Evolutionary conservation across 2,888 invertebrate species (phyloP), one percentile per base, ranked within the genome.

Genomic region (Amblyteles armatorius): DNA sequence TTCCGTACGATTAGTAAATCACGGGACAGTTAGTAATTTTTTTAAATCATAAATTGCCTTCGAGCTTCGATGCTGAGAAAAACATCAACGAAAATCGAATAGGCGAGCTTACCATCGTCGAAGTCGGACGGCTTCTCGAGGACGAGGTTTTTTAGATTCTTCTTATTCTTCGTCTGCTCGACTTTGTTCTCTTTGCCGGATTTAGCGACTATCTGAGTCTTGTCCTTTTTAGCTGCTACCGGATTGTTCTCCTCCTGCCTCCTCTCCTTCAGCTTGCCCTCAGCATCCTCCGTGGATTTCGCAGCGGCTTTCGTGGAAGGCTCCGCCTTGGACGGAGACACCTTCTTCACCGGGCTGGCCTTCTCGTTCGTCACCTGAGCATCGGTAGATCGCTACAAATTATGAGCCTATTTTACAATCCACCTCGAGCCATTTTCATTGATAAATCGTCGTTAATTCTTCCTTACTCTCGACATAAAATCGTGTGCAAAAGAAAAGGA

Each of bases 51-150:
- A 11, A 72, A 55, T 40, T 11, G 11, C 40, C 52, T 16, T 52
- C n/a, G 16, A n/a, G 6, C 7, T 52, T n/a, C 26, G 22, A 68
- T n/a, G 26, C 7, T 16, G 7, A 3, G 13, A 26, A 52, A 57
- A 79, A 68, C 63, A 11, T 40, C 9, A 11, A 13, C 5, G 44
- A 16, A 50, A 19, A 13, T 1, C 50, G 22, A 29, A 57, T 33
- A 26, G 82, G n/a, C 29, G 16, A 13, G 16, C 85, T 82, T 90
- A 94, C 96, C 97, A 89, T 97, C 97, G 93, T 97, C 97, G 94
- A 95, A 96, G 90, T 96, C 96, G 63, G 95, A 95, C 11, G 97
- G 96, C 92, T 97, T 97, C 89, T 96, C 96, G 85, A 95, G 94
- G 73, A 95, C 94, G 84, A 93, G 93, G 88, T 94, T 94, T 92